These are phyloP conservation scores for Netelia melanura DNA, from an alignment of 2,888 invertebrate genomes.

Conservation along the genomic window DNA sequence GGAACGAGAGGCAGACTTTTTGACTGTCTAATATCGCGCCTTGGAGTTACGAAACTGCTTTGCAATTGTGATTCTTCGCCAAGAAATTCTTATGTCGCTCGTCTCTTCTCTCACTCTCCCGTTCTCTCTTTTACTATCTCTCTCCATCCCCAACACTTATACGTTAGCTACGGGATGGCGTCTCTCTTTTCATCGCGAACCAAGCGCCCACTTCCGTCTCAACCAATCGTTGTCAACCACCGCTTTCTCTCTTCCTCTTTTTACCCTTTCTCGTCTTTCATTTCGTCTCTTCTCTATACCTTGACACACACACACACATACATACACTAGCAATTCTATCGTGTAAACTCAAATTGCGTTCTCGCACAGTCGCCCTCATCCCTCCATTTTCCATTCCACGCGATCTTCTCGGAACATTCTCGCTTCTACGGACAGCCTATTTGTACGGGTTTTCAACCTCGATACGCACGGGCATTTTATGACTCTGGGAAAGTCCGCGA, in stretches of 20 bases:
- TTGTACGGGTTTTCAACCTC: not conserved
- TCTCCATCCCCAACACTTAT: constrained; percentile 27
- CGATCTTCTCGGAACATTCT: constrained; percentile 27
- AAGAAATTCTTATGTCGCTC: constrained; percentile 70
- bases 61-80: constrained; percentile 78
- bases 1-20: constrained; percentile 63
- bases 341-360: constrained; percentile 52
- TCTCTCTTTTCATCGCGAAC: constrained; percentile 49
- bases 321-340: constrained; percentile 22
- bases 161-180: constrained; percentile 37
- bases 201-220: constrained; percentile 55
- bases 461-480: not conserved
- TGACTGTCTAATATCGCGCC: constrained; percentile 75
- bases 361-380: not conserved
- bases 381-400: constrained; percentile 2
- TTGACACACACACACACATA: too few relatives aligned
- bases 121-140: constrained; percentile 10
- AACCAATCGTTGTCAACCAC: constrained; percentile 43
- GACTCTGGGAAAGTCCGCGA: too few relatives aligned
- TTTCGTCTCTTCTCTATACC: constrained; percentile 12
- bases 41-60: constrained; percentile 77
- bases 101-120: constrained; percentile 35
- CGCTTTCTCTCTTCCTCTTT: constrained; percentile 18
- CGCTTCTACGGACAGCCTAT: not conserved
- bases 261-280: constrained; percentile 28